These are phyloP conservation scores for Dynastes hyllus DNA, from an alignment of 2,888 invertebrate genomes.

Conservation along the genomic window DNA sequence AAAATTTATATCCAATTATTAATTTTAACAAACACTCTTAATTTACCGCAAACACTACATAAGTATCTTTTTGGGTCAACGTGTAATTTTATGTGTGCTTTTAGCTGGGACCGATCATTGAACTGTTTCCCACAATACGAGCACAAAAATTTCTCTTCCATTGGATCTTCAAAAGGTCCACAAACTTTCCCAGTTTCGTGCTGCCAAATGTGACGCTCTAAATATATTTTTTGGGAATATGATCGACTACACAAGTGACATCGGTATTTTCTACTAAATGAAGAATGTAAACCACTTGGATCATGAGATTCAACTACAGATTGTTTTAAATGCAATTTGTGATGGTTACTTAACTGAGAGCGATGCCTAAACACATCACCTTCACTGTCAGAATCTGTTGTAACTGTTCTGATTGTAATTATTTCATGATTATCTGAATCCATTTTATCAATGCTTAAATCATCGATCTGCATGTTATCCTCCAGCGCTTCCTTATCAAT, in stretches of 20 bases:
- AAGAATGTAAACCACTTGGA: slow-evolving; percentile 15
- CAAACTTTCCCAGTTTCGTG: slow-evolving; percentile 46
- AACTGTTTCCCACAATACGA: slow-evolving; percentile 55
- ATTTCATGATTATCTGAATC: slow-evolving; percentile 22
- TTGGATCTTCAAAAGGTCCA: slow-evolving; percentile 22
- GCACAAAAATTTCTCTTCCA: slow-evolving; percentile 48
- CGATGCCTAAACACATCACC: slow-evolving; percentile 32
- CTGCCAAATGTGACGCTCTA: slow-evolving; percentile 52
- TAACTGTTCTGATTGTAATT: slow-evolving; percentile 14
- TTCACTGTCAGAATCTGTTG: slow-evolving; percentile 32
- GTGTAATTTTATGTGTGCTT: slow-evolving; percentile 52
- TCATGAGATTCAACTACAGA: not conserved
- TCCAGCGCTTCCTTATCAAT: slow-evolving; percentile 14
- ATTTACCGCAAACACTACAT: slow-evolving; percentile 55
- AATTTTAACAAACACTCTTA: not conserved
- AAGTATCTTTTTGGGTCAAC: slow-evolving; percentile 51
- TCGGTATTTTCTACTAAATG: slow-evolving; percentile 33
- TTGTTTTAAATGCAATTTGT: slow-evolving; percentile 45
- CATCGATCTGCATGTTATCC: slow-evolving; percentile 13
- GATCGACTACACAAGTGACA: slow-evolving; percentile 49
- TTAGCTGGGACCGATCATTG: slow-evolving; percentile 46
- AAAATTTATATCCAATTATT: slow-evolving; percentile 1
- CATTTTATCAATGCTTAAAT: slow-evolving; percentile 20
- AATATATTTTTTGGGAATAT: slow-evolving; percentile 46
- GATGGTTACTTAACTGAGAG: slow-evolving; percentile 41